Conservation (phyloP, 2,113 vertebrate genomes). For the Spea multiplicata region DNA sequence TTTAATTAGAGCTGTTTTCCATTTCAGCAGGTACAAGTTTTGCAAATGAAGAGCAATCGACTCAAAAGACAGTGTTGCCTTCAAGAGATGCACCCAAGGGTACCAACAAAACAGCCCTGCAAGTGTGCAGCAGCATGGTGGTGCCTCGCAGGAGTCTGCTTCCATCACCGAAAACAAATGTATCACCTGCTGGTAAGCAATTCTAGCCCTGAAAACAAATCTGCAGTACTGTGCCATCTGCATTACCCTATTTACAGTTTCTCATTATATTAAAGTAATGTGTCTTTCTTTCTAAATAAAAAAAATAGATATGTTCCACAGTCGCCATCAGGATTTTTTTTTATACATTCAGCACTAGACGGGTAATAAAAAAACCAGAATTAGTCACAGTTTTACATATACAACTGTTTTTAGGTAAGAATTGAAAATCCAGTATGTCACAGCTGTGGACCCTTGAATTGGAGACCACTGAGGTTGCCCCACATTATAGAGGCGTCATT, state of each 20-base stretch:
- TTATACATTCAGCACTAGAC: no score
- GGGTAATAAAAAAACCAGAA: no score
- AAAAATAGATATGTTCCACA: background rate
- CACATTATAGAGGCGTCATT: no score
- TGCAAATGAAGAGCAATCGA: constrained; percentile 71
- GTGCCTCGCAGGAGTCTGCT: constrained; percentile 76
- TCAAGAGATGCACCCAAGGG: constrained; percentile 67
- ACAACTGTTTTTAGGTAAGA: no score
- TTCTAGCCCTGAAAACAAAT: constrained; percentile 5
- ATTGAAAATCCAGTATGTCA: no score
- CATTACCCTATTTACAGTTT: constrained; percentile 4
- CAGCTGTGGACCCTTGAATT: no score
- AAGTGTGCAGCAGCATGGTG: constrained; percentile 57
- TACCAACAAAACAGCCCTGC: constrained; percentile 52
- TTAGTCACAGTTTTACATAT: no score
- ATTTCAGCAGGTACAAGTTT: constrained; percentile 73
- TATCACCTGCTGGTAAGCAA: constrained; percentile 63
- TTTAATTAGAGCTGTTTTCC: constrained; percentile 53
- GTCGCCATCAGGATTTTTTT: no score
- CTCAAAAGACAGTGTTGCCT: constrained; percentile 59
- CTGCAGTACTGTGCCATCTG: constrained; percentile 2
- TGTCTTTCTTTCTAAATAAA: constrained; percentile 16
- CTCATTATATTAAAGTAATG: constrained; percentile 30
- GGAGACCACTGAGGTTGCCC: no score
- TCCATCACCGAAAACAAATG: constrained; percentile 68